These are phyloP conservation scores for Cephalopterus ornatus DNA, from an alignment of 2,113 vertebrate species.

Conservation along the genomic window DNA sequence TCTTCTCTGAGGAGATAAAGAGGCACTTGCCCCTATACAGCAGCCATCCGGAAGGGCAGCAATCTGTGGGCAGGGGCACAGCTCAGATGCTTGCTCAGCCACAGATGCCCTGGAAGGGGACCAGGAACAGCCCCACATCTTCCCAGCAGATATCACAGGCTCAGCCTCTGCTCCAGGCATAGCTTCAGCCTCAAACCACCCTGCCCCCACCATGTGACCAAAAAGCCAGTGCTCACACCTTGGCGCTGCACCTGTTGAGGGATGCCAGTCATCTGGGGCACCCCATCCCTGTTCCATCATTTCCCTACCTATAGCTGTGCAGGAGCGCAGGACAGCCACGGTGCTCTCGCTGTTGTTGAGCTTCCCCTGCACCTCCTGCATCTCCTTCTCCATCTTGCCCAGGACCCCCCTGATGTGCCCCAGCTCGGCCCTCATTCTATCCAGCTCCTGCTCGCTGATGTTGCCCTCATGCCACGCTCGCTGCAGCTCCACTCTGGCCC, in stretches of 20 bases:
- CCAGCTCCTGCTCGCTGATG: not conserved
- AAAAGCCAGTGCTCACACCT: not conserved
- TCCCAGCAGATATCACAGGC: not conserved
- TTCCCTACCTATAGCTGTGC: not conserved
- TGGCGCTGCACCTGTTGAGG: not conserved
- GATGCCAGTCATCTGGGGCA: not conserved
- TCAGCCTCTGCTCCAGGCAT: not conserved
- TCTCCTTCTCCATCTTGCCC: not conserved
- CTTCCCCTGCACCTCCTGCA: not conserved
- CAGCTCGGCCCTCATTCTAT: not conserved
- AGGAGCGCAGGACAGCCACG: conserved; percentile 26
- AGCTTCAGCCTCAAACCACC: not conserved
- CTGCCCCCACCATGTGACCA: no score
- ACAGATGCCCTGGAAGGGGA: fast-evolving
- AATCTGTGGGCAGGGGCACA: not conserved
- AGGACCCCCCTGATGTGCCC: fast-evolving
- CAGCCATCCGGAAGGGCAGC: conserved; percentile 48
- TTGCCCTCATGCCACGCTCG: not conserved
- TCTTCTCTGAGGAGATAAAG: conserved; percentile 40
- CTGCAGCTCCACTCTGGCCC: not conserved
- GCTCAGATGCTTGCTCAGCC: not conserved
- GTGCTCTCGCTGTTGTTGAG: conserved; percentile 6
- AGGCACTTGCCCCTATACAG: conserved; percentile 54
- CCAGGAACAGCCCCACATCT: not conserved
- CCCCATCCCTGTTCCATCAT: not conserved